Base-by-base conservation (phyloP, 1,140 invertebrate species). In the Zaprionus capensis region DNA sequence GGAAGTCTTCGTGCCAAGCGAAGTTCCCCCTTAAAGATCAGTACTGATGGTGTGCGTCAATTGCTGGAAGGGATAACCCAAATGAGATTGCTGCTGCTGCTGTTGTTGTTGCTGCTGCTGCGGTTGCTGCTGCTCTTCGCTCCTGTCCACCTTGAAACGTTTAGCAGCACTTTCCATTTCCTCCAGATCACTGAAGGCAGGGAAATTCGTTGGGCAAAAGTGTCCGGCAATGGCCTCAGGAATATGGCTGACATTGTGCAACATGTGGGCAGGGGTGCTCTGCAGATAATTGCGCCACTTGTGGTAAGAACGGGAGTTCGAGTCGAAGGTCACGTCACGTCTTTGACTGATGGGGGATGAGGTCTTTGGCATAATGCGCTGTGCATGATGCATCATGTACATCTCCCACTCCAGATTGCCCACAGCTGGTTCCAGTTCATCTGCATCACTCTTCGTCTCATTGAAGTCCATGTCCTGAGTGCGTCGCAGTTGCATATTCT, bases 181-280 rank as follows among this genome's bases (percentile, higher is more conserved):
- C 53, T 82, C 79, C 2, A 92, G 70, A 56, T 91, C 81, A 22
- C 65, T 92, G 61, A 74, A 92, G 12, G 78, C 91, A 0, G 91
- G 91, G 64, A 92, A 92, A 34, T 76, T 76, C 20, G 17, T 62
- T 20, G 91, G 91, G 49, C 88, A 82, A 31, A 92, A 92, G 31
- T 87, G 91, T 0, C 91, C 91, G 2, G 91, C 91, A 12, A 92
- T 88, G 0, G 91, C 91, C 80, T 92, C 91, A 6, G 91, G 91
- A 28, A 92, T 91, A 46, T 84, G 76, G 28, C 71, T 92, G 14
- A 92, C 81, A 67, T 92, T 91, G 73, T 91, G 80, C 28, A 91
- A 71, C 82, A 90, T 78, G 65, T 92, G 91, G 0, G 74, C 77
- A 0, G 91, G 91, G 0, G 88, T 90, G 14, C 64, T 81, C 67